Percentiles rank a stretch among this genome's conserved stretches.
Conservation (phyloP, 2,797 vertebrate genomes). For the Telmatherina bonti region DNA sequence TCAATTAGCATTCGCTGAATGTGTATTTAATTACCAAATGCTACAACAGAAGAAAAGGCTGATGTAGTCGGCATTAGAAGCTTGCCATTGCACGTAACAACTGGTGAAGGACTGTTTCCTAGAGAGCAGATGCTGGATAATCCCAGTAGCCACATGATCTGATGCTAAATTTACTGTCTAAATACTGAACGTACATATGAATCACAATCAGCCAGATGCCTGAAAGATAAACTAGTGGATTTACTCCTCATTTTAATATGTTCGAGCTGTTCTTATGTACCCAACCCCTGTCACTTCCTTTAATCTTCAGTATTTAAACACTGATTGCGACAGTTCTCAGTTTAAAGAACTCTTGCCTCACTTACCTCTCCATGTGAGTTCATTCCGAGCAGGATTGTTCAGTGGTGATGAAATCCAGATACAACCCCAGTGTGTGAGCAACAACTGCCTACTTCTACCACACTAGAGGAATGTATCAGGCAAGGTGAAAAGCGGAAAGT, state of each 20-base stretch:
- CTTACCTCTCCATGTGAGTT: constrained; percentile 73
- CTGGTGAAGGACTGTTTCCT: constrained; percentile 24
- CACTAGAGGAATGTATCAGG: constrained; percentile 67
- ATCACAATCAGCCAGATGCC: constrained; percentile 44
- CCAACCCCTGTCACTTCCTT: constrained; percentile 65
- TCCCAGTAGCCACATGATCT: constrained; percentile 26
- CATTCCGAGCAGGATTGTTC: constrained; percentile 74
- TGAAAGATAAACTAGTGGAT: constrained; percentile 62
- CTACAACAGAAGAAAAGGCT: constrained; percentile 18
- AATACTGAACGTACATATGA: constrained; percentile 26
- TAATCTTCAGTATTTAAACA: constrained; percentile 72
- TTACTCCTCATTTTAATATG: constrained; percentile 28
- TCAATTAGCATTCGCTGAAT: constrained; percentile 46
- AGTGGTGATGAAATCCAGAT: constrained; percentile 81
- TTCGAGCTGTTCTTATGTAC: constrained; percentile 63
- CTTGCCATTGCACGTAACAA: constrained; percentile 15
- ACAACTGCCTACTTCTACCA: constrained; percentile 60
- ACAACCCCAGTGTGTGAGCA: constrained; percentile 58
- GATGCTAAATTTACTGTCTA: constrained; percentile 26
- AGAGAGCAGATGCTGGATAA: constrained; percentile 17
- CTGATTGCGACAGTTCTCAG: constrained; percentile 70
- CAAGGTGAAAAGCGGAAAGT: constrained; percentile 46
- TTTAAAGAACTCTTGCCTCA: constrained; percentile 79
- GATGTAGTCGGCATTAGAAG: constrained; percentile 22
- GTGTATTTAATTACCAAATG: constrained; percentile 54